These are phyloP conservation scores for Branchipolynoe longqiensis DNA, from an alignment of 2,888 invertebrate species.

Conservation along the genomic window DNA sequence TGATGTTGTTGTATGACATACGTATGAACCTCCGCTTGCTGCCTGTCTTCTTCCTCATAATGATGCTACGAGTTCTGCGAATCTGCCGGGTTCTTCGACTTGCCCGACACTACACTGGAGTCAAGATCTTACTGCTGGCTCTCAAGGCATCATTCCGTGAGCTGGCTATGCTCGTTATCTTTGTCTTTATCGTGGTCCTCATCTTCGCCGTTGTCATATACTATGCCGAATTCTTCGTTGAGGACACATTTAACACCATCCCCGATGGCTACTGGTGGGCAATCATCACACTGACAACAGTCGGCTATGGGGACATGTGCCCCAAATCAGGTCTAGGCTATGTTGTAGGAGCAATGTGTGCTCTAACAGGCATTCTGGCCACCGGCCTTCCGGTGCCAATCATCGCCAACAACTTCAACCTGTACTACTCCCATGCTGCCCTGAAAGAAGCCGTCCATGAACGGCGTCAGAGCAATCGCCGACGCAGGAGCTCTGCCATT, in stretches of 20 bases:
- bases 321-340: slow-evolving; percentile 73
- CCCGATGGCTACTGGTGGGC: slow-evolving; percentile 73
- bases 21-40: slow-evolving; percentile 62
- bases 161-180: slow-evolving; percentile 69
- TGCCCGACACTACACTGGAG: slow-evolving; percentile 70
- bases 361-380: slow-evolving; percentile 74
- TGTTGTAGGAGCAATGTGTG: slow-evolving; percentile 73
- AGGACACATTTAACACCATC: slow-evolving; percentile 69
- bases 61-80: slow-evolving; percentile 68
- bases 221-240: slow-evolving; percentile 70
- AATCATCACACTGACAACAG: slow-evolving; percentile 74
- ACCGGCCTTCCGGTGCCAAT: slow-evolving; percentile 76
- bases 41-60: slow-evolving; percentile 67
- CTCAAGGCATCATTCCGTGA: slow-evolving; percentile 69
- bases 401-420: slow-evolving; percentile 74
- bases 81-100: slow-evolving; percentile 71
- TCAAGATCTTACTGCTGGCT: slow-evolving; percentile 71
- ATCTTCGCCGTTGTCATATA: slow-evolving; percentile 72
- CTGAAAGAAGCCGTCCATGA: slow-evolving; percentile 64
- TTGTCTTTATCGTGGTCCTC: slow-evolving; percentile 69
- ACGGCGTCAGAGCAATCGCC: slow-evolving; percentile 44
- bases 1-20: slow-evolving; percentile 64
- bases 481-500: slow-evolving; percentile 9
- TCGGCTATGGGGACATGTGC: slow-evolving; percentile 75
- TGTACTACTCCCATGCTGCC: slow-evolving; percentile 70